Base-by-base conservation (phyloP, 1,140 invertebrate species). In the Conus ventricosus region DNA sequence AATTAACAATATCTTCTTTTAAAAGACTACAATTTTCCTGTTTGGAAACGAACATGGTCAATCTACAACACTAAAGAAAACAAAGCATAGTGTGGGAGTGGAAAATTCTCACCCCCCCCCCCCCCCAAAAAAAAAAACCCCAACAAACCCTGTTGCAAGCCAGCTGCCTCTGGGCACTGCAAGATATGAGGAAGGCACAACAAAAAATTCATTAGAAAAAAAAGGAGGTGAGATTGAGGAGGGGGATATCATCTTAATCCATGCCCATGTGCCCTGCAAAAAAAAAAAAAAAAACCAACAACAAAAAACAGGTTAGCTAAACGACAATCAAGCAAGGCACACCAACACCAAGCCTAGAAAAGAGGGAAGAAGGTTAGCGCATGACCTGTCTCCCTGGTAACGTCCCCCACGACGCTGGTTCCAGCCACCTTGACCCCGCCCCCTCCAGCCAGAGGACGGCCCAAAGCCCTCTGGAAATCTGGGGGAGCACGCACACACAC, bases 341-440 rank as follows among this genome's bases (percentile, higher is more conserved):
- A 71, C 67, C 67, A 71, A 71, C 23, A 71, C 67, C 67, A 71
- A 71, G 67, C 67, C 17, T 71, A n/a, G 67, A 71, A 71, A 71
- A 71, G 20, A 20, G 67, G 20, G 20, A n/a, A 20, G 67, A 7
- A 71, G 67, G 67, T n/a, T 23, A 71, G 67, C 20, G 67, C 11
- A 23, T 71, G 67, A 87, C 85, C 85, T 87, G 71, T 87, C 85
- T 39, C 85, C 85, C 53, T 78, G 85, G 75, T 78, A 54, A 78
- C 71, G 85, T 57, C 85, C 85, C 85, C 85, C 60, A 71, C 53
- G 85, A 6, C 54, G 89, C 27, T 91, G 90, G 53, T 92, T 91
- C 63, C 91, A 78, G 57, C 82, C 67, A 27, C 90, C 90, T 78
- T 80, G 85, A 87, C 85, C 85, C 85, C 54, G 85, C 39, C 85